Evolutionary conservation across 2,888 invertebrate species (phyloP).

Genomic region (Drosophila neotestacea): DNA sequence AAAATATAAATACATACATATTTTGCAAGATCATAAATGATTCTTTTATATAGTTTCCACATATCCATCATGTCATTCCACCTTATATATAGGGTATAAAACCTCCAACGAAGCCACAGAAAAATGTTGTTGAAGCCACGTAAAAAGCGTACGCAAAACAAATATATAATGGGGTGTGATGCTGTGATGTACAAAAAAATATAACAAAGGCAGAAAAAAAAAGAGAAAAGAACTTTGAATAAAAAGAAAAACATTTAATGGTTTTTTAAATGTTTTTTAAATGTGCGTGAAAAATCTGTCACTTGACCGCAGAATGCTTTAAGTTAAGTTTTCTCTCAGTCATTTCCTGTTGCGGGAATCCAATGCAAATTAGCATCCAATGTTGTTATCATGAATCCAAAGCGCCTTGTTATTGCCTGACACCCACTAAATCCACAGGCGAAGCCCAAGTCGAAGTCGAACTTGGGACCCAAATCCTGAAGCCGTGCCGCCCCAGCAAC

Average conservation of each 20-base stretch:
- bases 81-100: background rate
- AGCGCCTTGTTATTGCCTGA: slow-evolving; percentile 52
- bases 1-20: background rate
- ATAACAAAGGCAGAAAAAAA: slow-evolving; percentile 22
- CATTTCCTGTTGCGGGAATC: slow-evolving; percentile 37
- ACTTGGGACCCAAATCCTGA: slow-evolving; percentile 36
- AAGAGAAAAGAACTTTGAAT: slow-evolving; percentile 30
- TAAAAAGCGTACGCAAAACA: slow-evolving; percentile 40
- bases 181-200: slow-evolving; percentile 42
- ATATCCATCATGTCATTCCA: background rate
- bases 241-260: slow-evolving; percentile 77
- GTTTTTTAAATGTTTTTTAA: slow-evolving; percentile 84
- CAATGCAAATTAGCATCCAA: slow-evolving; percentile 81
- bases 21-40: background rate
- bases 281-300: slow-evolving; percentile 75
- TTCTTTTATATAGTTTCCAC: background rate
- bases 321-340: slow-evolving; percentile 46
- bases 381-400: slow-evolving; percentile 77
- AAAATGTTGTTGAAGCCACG: slow-evolving; percentile 9
- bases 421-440: slow-evolving; percentile 53
- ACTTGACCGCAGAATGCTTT: slow-evolving; percentile 55
- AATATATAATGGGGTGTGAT: slow-evolving; percentile 68
- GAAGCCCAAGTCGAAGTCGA: slow-evolving; percentile 33
- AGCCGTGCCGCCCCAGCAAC: slow-evolving; percentile 57
- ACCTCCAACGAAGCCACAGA: slow-evolving; percentile 6